These are phyloP conservation scores for Chloromyia formosa DNA, from an alignment of 2,888 invertebrate species.

Conservation along the genomic window DNA sequence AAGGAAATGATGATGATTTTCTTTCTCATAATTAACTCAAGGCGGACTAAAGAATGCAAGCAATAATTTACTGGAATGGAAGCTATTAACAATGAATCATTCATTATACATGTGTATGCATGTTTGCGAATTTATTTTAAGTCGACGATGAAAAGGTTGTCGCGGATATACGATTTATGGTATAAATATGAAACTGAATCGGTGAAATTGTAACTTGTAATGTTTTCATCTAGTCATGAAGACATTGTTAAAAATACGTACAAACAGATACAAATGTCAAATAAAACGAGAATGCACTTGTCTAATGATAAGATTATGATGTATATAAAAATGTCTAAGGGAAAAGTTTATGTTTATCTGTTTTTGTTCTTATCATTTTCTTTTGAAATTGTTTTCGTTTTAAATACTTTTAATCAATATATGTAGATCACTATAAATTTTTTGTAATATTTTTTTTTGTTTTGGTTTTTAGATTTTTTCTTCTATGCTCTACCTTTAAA, in stretches of 20 bases:
- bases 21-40: no score
- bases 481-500: slow-evolving; percentile 15
- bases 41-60: no score
- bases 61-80: no score
- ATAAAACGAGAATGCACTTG: slow-evolving; percentile 38
- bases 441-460: not conserved
- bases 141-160: no score
- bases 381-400: slow-evolving; percentile 11
- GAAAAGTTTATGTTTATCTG: slow-evolving; percentile 2
- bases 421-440: slow-evolving; percentile 35
- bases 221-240: not conserved
- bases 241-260: not conserved
- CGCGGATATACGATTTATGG: no score
- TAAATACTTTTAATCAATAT: slow-evolving; percentile 27
- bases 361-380: no score
- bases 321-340: slow-evolving; percentile 35
- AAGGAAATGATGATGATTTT: no score
- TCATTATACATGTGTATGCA: no score
- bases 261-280: not conserved
- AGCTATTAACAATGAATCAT: no score
- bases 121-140: no score
- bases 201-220: no score
- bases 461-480: not conserved
- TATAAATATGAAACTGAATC: no score
- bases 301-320: slow-evolving; percentile 36